Percentiles rank a stretch among this genome's conserved stretches.
These are phyloP conservation scores for Tetramorium bicarinatum DNA, from an alignment of 2,888 invertebrate genomes.

Conservation along the genomic window DNA sequence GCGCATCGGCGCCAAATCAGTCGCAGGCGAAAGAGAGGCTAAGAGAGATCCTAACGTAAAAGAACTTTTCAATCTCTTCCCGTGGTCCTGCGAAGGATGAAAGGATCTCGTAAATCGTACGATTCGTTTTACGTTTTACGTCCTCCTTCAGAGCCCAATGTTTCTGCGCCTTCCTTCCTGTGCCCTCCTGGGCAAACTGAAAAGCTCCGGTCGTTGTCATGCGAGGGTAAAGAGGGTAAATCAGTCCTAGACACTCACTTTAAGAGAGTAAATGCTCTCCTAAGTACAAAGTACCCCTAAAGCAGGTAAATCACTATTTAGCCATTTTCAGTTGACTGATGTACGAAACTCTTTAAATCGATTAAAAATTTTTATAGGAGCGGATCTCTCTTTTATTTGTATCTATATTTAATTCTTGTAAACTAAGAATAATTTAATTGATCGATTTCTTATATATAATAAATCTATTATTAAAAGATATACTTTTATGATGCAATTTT, in stretches of 20 bases:
- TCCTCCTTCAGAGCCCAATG: slow-evolving; percentile 43
- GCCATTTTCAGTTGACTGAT: slow-evolving; percentile 63
- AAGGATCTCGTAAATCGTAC: slow-evolving; percentile 69
- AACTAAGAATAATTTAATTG: not conserved
- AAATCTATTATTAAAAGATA: not conserved
- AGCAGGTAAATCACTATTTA: slow-evolving; percentile 53
- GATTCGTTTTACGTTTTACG: slow-evolving; percentile 74
- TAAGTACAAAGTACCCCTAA: slow-evolving; percentile 68
- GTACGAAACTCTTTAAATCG: slow-evolving; percentile 33
- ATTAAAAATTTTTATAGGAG: not conserved
- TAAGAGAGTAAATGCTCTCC: slow-evolving; percentile 78
- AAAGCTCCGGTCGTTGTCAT: slow-evolving; percentile 62
- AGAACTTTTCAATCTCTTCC: slow-evolving; percentile 75
- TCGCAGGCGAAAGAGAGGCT: not conserved
- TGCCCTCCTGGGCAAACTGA: slow-evolving; percentile 56
- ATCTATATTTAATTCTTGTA: not conserved
- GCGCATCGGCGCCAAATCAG: slow-evolving; percentile 32
- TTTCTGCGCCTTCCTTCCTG: slow-evolving; percentile 18
- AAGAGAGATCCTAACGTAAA: slow-evolving; percentile 25
- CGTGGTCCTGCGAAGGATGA: slow-evolving; percentile 59
- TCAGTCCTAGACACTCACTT: slow-evolving; percentile 74
- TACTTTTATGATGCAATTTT: not conserved
- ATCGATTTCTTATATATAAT: not conserved
- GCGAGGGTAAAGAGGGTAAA: slow-evolving; percentile 74
- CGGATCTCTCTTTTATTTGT: not conserved